These are phyloP conservation scores for Malaclemys terrapin DNA, from an alignment of 2,113 vertebrate species.

Conservation along the genomic window DNA sequence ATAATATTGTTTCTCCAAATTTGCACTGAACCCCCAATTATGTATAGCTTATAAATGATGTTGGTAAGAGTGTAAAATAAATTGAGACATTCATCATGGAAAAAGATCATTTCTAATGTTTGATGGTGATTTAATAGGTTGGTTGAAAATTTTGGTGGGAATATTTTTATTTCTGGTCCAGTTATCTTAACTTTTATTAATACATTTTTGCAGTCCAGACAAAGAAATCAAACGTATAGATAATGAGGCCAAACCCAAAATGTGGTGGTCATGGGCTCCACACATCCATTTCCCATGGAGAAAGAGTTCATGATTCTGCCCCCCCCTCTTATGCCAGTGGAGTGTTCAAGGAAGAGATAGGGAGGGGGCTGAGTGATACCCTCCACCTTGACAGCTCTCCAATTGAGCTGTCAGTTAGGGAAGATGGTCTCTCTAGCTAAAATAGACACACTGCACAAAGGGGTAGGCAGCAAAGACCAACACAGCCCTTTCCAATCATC, in stretches of 20 bases:
- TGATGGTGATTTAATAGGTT: neutral
- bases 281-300: neutral
- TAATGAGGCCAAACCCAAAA: neutral
- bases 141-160: neutral
- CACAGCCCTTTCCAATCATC: neutral
- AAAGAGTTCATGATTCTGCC: neutral
- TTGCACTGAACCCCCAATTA: conserved; percentile 19
- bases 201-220: neutral
- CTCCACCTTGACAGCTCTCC: neutral
- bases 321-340: neutral
- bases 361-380: neutral
- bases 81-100: neutral
- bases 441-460: neutral
- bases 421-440: neutral
- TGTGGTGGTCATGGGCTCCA: neutral
- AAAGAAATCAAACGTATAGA: neutral
- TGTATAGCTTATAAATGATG: neutral
- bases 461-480: neutral
- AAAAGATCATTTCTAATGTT: neutral
- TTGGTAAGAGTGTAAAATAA: neutral
- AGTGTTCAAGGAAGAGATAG: neutral
- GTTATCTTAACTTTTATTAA: neutral
- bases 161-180: neutral
- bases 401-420: neutral
- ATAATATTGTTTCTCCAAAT: neutral